phyloP scores from a whole-genome alignment of 2,888 invertebrate species.

The Portevinia maculata region DNA sequence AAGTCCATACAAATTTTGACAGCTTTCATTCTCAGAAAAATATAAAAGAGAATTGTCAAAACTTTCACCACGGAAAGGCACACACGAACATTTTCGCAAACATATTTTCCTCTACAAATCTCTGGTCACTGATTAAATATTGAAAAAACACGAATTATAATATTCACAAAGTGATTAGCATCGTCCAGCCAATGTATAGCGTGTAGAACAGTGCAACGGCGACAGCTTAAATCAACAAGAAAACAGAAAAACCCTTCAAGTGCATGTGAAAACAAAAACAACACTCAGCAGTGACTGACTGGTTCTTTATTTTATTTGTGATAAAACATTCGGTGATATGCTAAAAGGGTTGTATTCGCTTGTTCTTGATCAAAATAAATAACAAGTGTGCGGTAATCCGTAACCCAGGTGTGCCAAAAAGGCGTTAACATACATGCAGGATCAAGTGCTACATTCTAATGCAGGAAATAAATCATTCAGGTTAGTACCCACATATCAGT shows the following conservation, averaged over 20 bases:
- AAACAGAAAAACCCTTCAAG: slow-evolving; percentile 36
- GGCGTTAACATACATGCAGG: slow-evolving; percentile 21
- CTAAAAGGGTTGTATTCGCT: slow-evolving; percentile 25
- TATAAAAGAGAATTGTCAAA: slow-evolving; percentile 59
- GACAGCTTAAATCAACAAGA: slow-evolving; percentile 10
- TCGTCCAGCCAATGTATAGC: neutral
- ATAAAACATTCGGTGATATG: slow-evolving; percentile 51
- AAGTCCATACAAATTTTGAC: slow-evolving; percentile 51
- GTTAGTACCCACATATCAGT: slow-evolving; percentile 47
- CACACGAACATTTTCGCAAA: slow-evolving; percentile 38
- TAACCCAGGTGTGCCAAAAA: neutral
- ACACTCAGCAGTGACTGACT: slow-evolving; percentile 39
- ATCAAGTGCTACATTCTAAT: slow-evolving; percentile 43
- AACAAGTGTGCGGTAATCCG: slow-evolving; percentile 27
- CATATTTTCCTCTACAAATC: slow-evolving; percentile 44
- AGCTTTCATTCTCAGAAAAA: slow-evolving; percentile 59
- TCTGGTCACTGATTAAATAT: slow-evolving; percentile 16
- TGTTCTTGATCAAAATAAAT: slow-evolving; percentile 25
- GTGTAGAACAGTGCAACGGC: neutral
- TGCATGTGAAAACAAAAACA: slow-evolving; percentile 70
- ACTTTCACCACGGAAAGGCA: slow-evolving; percentile 70
- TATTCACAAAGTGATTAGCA: slow-evolving; percentile 13
- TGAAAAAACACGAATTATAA: slow-evolving; percentile 5
- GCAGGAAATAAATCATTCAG: slow-evolving; percentile 62
- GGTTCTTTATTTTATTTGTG: slow-evolving; percentile 44